Evolutionary conservation across 1,140 invertebrate genomes (phyloP).

Genomic region (Drosophila auraria): DNA sequence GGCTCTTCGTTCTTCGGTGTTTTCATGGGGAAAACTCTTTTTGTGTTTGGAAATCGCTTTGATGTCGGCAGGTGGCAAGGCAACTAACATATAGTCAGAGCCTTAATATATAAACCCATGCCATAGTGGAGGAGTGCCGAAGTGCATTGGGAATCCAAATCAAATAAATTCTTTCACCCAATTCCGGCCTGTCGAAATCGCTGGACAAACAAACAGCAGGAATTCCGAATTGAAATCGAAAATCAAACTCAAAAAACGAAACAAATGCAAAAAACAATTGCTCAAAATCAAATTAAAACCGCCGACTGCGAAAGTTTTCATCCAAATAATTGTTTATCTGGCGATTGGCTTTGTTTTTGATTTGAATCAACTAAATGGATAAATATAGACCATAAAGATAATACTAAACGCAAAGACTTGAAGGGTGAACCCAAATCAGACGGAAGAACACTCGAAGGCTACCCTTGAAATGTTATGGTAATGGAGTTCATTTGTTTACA

Average conservation of each 20-base stretch:
- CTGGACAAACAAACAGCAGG: constrained; percentile 8
- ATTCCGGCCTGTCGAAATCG: constrained; percentile 13
- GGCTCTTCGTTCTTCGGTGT: background rate
- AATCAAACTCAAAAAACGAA: constrained; percentile 4
- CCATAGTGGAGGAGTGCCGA: background rate
- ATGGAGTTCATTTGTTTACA: too few species aligned
- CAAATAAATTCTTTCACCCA: constrained; percentile 13
- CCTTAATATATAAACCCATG: constrained; percentile 1
- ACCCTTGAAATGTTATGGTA: background rate
- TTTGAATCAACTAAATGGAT: constrained; percentile 12
- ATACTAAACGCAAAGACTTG: background rate
- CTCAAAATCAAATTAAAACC: constrained; percentile 20
- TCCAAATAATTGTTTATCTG: constrained; percentile 21
- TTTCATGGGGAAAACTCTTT: constrained; percentile 12
- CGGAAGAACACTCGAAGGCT: background rate
- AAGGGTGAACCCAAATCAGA: constrained; percentile 10
- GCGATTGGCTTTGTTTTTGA: constrained; percentile 1
- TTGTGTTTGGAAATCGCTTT: constrained; percentile 29
- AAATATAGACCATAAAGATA: constrained; percentile 25
- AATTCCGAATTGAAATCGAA: background rate
- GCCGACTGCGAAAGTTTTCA: constrained; percentile 8
- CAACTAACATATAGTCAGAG: background rate
- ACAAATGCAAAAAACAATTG: constrained; percentile 14
- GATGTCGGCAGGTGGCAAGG: constrained; percentile 38
- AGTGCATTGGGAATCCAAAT: constrained; percentile 19